Conservation (phyloP, 2,797 vertebrate genomes). For the Poeciliopsis gracilis region DNA sequence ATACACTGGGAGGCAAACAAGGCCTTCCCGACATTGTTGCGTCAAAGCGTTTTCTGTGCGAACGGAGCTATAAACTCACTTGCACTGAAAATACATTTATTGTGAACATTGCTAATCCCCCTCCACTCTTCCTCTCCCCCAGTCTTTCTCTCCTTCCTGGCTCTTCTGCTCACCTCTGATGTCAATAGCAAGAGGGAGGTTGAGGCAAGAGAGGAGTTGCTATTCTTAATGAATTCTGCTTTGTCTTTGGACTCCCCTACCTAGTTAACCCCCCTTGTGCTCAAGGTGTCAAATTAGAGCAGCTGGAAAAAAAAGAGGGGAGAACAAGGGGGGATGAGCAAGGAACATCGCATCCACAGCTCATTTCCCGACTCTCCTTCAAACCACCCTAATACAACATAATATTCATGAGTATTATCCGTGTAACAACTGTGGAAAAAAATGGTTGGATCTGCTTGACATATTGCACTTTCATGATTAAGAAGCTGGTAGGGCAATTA, state of each 20-base stretch:
- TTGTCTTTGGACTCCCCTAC: conserved; percentile 87
- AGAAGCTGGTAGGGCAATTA: conserved; percentile 49
- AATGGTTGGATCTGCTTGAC: conserved; percentile 63
- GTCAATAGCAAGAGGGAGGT: conserved; percentile 88
- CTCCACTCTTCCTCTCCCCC: conserved; percentile 18
- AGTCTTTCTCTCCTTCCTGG: conserved; percentile 14
- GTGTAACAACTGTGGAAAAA: conserved; percentile 60
- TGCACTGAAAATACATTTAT: conserved; percentile 30
- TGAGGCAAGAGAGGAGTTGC: conserved; percentile 80
- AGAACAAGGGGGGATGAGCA: conserved; percentile 77
- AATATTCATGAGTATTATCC: conserved; percentile 65
- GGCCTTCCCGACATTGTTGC: conserved; percentile 34
- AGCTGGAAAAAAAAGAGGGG: conserved; percentile 73
- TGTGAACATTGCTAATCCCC: conserved; percentile 52
- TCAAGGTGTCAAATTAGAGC: conserved; percentile 95
- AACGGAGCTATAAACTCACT: conserved; percentile 34
- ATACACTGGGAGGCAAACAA: conserved; percentile 59
- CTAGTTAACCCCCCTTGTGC: conserved; percentile 86
- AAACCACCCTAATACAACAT: conserved; percentile 66
- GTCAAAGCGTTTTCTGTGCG: conserved; percentile 16
- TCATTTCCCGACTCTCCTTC: conserved; percentile 65
- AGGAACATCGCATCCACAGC: conserved; percentile 65
- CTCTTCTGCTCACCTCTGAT: conserved; percentile 88
- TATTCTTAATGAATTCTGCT: conserved; percentile 94
- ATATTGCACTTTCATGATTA: conserved; percentile 61